Percentiles rank a stretch among this genome's conserved stretches.
Conservation (phyloP, 2,113 vertebrate species). For the Dasyprocta punctata region DNA sequence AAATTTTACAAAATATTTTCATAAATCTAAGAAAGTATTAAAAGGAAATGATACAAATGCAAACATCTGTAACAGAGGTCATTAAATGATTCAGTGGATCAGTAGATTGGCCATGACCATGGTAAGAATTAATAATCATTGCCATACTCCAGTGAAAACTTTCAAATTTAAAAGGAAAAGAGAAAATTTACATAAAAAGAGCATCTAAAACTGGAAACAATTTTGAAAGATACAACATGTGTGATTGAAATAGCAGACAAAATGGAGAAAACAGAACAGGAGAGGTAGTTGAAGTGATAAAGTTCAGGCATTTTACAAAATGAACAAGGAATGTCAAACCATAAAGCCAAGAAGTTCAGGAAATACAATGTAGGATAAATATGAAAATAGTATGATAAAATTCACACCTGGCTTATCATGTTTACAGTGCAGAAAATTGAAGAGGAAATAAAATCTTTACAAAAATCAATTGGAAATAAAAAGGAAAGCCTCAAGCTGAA, state of each 20-base stretch:
- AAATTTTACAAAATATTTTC: not conserved
- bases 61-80: not conserved
- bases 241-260: not conserved
- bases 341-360: not conserved
- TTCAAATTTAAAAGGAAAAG: not conserved
- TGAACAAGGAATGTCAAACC: not conserved
- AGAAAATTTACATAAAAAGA: not conserved
- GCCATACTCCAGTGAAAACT: not conserved
- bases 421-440: not conserved
- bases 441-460: not conserved
- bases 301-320: not conserved
- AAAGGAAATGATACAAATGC: not conserved
- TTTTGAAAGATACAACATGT: not conserved
- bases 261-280: not conserved
- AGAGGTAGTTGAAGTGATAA: not conserved
- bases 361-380: not conserved
- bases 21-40: not conserved
- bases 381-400: not conserved
- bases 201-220: not conserved
- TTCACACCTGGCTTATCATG: not conserved
- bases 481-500: not conserved
- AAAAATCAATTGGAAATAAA: not conserved
- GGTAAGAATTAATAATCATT: not conserved
- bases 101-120: not conserved
- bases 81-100: too few relatives aligned